Evolutionary conservation across 2,797 vertebrate species (phyloP), one percentile per base, ranked within the genome.

Genomic region (Clarias pachynema): DNA sequence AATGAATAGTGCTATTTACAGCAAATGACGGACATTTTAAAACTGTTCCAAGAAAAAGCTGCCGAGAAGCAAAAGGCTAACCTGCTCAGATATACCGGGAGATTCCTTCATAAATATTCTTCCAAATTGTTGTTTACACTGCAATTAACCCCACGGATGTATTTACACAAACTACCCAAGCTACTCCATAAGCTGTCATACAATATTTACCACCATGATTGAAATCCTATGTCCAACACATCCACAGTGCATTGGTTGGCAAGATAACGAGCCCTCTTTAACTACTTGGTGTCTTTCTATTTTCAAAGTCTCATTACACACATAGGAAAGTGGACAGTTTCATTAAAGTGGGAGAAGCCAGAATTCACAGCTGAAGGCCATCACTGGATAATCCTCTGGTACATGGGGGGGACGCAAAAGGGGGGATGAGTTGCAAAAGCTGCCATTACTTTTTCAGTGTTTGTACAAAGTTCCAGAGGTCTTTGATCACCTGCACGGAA

Each of bases 381-480:
- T 88, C 81, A 89, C 86, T 82, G 86, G 85, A 84, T 69, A 89
- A 85, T 87, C 87, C 79, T 90, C 86, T 86, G 84, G 83, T 86
- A 81, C 86, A 82, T 20, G 63, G 79, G 75, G 75, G 84, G 34
- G 29, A 68, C 37, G 59, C 40, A 78, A 82, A 83, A 66, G 65
- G 63, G 63, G 26, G 78, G 79, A 34, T 20, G 75, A 62, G 57
- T 70, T 66, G 56, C 75, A 85, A 89, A 82, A 20, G 73, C 72
- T 68, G 73, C 59, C 79, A 83, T 86, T 86, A 83, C 56, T 86
- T 91, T 92, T 93, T 95, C 93, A 94, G 90, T 75, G 93, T 94
- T 91, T 95, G 94, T 90, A 95, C 86, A 92, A 94, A 95, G 90
- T 88, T 93, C 95, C 95, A 96, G 85, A 96, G 95, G 73, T 95